Evolutionary conservation across 2,888 invertebrate species (phyloP).

Genomic region (Mythimna albipuncta): DNA sequence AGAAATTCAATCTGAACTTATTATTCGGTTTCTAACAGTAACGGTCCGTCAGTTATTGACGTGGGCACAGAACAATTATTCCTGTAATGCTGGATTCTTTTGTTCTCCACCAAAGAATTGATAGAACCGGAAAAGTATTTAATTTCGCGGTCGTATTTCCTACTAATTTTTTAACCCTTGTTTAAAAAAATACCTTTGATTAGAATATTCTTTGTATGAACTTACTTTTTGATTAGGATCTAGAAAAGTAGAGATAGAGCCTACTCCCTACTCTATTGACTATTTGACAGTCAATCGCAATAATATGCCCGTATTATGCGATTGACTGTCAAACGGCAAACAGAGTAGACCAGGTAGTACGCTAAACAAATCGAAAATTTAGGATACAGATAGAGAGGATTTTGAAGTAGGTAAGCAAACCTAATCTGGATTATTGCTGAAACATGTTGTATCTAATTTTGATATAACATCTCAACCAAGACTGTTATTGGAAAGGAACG

Average conservation of each 20-base stretch:
- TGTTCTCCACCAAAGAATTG: background rate
- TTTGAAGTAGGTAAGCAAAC: too few relatives aligned
- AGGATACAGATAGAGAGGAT: too few relatives aligned
- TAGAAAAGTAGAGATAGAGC: too few relatives aligned
- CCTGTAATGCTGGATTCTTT: constrained; percentile 5
- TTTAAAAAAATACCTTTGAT: background rate
- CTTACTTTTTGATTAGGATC: too few relatives aligned
- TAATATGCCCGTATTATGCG: too few relatives aligned
- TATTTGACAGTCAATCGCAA: background rate
- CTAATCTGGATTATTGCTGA: background rate
- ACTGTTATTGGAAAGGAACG: background rate
- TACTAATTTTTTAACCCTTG: background rate
- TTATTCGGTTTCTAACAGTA: constrained; percentile 31
- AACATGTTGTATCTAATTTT: background rate
- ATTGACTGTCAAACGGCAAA: too few relatives aligned
- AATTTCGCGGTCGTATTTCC: background rate
- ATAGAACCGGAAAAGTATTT: background rate
- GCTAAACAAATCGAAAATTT: too few relatives aligned
- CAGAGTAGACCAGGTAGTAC: too few relatives aligned
- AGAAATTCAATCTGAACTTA: constrained; percentile 43
- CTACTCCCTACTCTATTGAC: too few relatives aligned
- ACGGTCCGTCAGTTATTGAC: constrained; percentile 9
- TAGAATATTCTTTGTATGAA: background rate
- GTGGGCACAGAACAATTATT: constrained; percentile 18
- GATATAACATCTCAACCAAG: background rate